Percentiles rank a stretch among this genome's conserved stretches.
phyloP scores from a whole-genome alignment of 2,888 invertebrate species.

The Heteropelma amictum region DNA sequence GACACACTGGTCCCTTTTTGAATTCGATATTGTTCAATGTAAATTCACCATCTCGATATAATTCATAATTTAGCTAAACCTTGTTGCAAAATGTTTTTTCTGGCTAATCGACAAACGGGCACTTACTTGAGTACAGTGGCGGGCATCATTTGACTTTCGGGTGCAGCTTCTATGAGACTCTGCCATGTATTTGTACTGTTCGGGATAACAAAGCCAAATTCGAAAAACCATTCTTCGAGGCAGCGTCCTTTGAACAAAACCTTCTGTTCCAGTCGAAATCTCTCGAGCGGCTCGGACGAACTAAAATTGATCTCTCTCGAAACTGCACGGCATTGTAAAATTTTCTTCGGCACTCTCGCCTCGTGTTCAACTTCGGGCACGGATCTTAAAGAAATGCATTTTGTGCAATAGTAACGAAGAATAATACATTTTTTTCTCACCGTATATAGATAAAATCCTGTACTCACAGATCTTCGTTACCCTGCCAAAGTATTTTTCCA shows the following conservation, averaged over 20 bases:
- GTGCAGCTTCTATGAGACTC: constrained; percentile 98
- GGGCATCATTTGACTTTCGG: constrained; percentile 99
- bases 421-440: not conserved
- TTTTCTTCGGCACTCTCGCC: constrained; percentile 98
- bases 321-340: constrained; percentile 94
- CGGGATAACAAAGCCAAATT: constrained; percentile 99
- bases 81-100: too few species aligned
- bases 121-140: constrained; percentile 95
- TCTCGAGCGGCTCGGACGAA: constrained; percentile 95
- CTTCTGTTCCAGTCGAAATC: constrained; percentile 95
- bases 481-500: constrained; percentile 97
- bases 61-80: too few species aligned
- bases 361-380: constrained; percentile 93
- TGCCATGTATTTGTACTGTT: constrained; percentile 99
- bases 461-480: constrained; percentile 92
- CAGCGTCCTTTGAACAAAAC: constrained; percentile 92
- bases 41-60: too few species aligned
- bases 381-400: constrained; percentile 78
- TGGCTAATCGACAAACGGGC: not conserved
- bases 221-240: constrained; percentile 99
- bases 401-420: not conserved
- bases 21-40: too few species aligned
- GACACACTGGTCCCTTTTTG: too few species aligned
- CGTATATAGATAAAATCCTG: not conserved
- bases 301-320: constrained; percentile 95